Conservation (phyloP, 2,797 vertebrate genomes). For the Chelon auratus region DNA sequence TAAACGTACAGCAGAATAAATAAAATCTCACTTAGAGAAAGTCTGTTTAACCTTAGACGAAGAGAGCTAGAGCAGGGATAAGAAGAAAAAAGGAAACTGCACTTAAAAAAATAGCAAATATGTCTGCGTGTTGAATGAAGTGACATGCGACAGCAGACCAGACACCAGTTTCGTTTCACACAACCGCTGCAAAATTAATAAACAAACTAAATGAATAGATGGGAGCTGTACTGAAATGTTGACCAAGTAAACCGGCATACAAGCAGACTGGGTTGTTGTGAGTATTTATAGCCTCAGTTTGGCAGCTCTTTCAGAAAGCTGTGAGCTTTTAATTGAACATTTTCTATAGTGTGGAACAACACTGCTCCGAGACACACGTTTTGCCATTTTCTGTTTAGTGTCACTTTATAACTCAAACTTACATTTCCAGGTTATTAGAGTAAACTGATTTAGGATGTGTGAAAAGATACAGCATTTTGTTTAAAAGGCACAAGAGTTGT, state of each 20-base stretch:
- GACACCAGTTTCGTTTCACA: slow-evolving; percentile 27
- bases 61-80: background rate
- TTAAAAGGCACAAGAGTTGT: background rate
- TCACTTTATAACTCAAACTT: slow-evolving; percentile 51
- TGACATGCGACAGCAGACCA: background rate
- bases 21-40: slow-evolving; percentile 1
- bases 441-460: slow-evolving; percentile 39
- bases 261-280: slow-evolving; percentile 68
- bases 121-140: slow-evolving; percentile 7
- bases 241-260: slow-evolving; percentile 77
- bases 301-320: slow-evolving; percentile 74
- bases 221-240: slow-evolving; percentile 58
- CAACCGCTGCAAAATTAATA: slow-evolving; percentile 52
- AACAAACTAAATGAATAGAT: slow-evolving; percentile 52
- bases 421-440: slow-evolving; percentile 29
- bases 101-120: background rate
- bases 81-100: slow-evolving; percentile 8
- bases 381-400: slow-evolving; percentile 47
- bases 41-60: slow-evolving; percentile 3
- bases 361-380: slow-evolving; percentile 61
- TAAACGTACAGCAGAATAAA: slow-evolving; percentile 23
- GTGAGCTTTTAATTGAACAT: slow-evolving; percentile 76
- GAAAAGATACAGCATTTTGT: slow-evolving; percentile 12
- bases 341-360: slow-evolving; percentile 68
- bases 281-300: slow-evolving; percentile 79